Evolutionary conservation across 2,113 vertebrate genomes (phyloP), one percentile per base, ranked within the genome.

Genomic region (Corythoichthys haematopterus): DNA sequence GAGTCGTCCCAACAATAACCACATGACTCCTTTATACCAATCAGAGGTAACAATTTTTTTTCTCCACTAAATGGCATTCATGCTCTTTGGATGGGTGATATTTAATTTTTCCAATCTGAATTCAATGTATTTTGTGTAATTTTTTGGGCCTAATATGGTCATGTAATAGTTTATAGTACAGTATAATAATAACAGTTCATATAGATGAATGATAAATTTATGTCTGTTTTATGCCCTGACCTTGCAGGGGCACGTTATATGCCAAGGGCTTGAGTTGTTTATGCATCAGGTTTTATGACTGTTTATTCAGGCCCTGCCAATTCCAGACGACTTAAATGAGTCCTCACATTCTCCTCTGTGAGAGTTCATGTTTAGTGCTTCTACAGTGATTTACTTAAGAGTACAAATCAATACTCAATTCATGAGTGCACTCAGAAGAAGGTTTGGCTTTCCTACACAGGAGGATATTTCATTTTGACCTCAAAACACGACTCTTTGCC

Each of bases 251-350:
- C n/a, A 28, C 20, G 12, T 61, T 36, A 36, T 46, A 4, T 13
- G n/a, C 43, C 7, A 4, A 5, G 36, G 37, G 40, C 60, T 6
- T 3, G 3, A 46, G 33, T 35, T 74, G 79, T 78, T 78, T 70
- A 70, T 57, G 38, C 9, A 35, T 69, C 4, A 6, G 37, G 16
- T 57, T 72, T 66, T 58, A 37, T 51, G 59, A 69, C 59, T 48
- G 65, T 81, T 75, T 74, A 63, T 15, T 14, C 33, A 37, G 47
- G 35, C 40, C 10, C 45, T 65, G 71, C 66, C 64, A 61, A 77
- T 52, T 48, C 66, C 56, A 35, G n/a, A 53, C 74, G 59, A 76
- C 15, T 64, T 37, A 61, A 70, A 71, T 46, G 10, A 45, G 15
- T 64, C 38, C 28, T 59, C 55, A 57, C 35, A 15, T 69, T 77